Conservation (phyloP, 1,140 invertebrate species). For the Apis mellifera region DNA sequence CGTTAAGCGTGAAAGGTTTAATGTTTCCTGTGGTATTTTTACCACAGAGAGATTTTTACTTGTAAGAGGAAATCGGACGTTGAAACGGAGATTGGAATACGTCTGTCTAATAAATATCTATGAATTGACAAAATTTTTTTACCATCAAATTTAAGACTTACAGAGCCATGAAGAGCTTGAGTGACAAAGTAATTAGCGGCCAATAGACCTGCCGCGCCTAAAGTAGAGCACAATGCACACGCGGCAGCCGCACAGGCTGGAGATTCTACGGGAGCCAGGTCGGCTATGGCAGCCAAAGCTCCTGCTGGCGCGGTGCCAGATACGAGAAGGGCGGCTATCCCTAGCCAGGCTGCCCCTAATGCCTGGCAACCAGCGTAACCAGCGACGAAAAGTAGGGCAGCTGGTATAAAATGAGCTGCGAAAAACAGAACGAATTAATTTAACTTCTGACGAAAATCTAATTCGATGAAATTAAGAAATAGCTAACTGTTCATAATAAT, state of each 20-base stretch:
- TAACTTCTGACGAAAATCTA: not conserved
- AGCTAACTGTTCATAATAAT: not conserved
- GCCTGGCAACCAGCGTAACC: constrained; percentile 84
- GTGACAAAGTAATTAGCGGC: constrained; percentile 84
- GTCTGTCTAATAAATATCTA: not conserved
- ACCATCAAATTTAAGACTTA: constrained; percentile 71
- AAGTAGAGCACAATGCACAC: constrained; percentile 83
- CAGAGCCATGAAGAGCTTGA: constrained; percentile 83
- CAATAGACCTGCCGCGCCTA: constrained; percentile 82
- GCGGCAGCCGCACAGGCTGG: constrained; percentile 81
- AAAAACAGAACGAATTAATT: not conserved
- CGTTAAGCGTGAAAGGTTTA: not conserved
- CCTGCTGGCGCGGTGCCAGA: constrained; percentile 83
- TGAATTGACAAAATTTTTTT: constrained; percentile 78
- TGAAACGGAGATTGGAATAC: not conserved
- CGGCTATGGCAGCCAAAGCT: constrained; percentile 82
- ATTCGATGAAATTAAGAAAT: not conserved
- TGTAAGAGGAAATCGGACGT: too few species aligned
- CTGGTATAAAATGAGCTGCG: constrained; percentile 83
- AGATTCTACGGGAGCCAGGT: constrained; percentile 82
- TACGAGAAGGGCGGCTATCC: constrained; percentile 82
- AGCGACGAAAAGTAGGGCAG: constrained; percentile 83
- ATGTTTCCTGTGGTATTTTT: not conserved
- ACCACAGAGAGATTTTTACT: not conserved
- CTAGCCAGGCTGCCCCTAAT: constrained; percentile 83